Conservation (phyloP, 2,113 vertebrate species). For the Scomber colias region DNA sequence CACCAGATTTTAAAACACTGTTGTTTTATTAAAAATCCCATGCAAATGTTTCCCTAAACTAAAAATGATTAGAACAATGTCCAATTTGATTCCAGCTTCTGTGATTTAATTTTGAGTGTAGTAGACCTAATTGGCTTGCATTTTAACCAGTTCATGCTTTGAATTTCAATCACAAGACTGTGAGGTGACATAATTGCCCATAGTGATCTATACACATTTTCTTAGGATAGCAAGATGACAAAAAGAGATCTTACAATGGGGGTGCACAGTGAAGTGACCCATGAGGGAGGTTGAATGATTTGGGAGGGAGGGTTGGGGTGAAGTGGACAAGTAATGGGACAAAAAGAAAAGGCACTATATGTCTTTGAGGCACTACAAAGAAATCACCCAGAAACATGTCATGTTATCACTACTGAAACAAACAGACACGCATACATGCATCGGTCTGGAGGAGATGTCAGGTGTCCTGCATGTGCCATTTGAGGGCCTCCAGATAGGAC, state of each 20-base stretch:
- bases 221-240: constrained; percentile 45
- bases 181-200: constrained; percentile 61
- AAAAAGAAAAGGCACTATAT: constrained; percentile 21
- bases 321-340: constrained; percentile 27
- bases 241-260: constrained; percentile 58
- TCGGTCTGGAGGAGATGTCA: constrained; percentile 58
- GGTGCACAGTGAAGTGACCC: constrained; percentile 25
- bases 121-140: constrained; percentile 13
- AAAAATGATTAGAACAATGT: not conserved
- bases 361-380: constrained; percentile 17
- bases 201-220: constrained; percentile 42
- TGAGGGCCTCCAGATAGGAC: constrained; percentile 65
- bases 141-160: constrained; percentile 47
- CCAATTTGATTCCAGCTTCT: not conserved
- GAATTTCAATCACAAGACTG: constrained; percentile 72
- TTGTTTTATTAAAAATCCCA: not conserved
- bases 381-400: constrained; percentile 18
- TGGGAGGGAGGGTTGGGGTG: not conserved
- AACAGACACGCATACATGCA: constrained; percentile 37
- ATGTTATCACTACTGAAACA: constrained; percentile 69
- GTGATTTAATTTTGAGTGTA: constrained; percentile 10
- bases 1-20: not conserved
- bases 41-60: not conserved
- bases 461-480: constrained; percentile 61
- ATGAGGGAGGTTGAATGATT: not conserved